A percentile compares a stretch with the other conserved stretches of the same genome.
Conservation (phyloP, 1,140 invertebrate species). For the Drosophila parvula region DNA sequence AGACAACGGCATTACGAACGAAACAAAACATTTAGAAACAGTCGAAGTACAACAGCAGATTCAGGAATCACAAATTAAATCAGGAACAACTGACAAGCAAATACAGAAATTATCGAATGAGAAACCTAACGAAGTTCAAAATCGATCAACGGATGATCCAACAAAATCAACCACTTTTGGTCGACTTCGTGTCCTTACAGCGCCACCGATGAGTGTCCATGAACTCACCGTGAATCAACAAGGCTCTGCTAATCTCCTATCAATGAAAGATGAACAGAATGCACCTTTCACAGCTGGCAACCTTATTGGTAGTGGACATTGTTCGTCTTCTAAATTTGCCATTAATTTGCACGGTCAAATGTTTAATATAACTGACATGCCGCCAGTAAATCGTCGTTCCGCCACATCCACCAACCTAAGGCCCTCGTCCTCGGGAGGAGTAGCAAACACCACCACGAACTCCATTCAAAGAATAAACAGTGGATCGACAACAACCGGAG, state of each 20-base stretch:
- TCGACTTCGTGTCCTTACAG: slow-evolving; percentile 86
- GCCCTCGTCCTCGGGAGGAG: slow-evolving; percentile 84
- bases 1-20: slow-evolving; percentile 2
- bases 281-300: slow-evolving; percentile 4
- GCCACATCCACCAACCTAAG: slow-evolving; percentile 70
- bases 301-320: slow-evolving; percentile 8
- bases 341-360: slow-evolving; percentile 41
- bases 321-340: slow-evolving; percentile 17
- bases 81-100: slow-evolving; percentile 3
- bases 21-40: slow-evolving; percentile 18
- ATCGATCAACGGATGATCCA: slow-evolving; percentile 38
- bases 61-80: slow-evolving; percentile 17
- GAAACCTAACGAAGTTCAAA: slow-evolving; percentile 39
- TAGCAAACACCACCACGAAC: slow-evolving; percentile 69
- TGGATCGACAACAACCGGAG: slow-evolving; percentile 40
- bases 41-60: slow-evolving; percentile 10
- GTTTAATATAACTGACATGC: slow-evolving; percentile 32
- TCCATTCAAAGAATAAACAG: slow-evolving; percentile 83
- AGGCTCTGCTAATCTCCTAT: slow-evolving; percentile 15
- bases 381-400: slow-evolving; percentile 63
- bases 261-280: slow-evolving; percentile 29
- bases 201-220: slow-evolving; percentile 86
- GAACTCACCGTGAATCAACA: slow-evolving; percentile 73
- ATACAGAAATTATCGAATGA: slow-evolving; percentile 22
- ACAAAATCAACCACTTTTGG: slow-evolving; percentile 85